Percentiles rank a stretch among this genome's conserved stretches.
phyloP scores from a whole-genome alignment of 2,888 invertebrate genomes.

The Chrysomela aeneicollis region DNA sequence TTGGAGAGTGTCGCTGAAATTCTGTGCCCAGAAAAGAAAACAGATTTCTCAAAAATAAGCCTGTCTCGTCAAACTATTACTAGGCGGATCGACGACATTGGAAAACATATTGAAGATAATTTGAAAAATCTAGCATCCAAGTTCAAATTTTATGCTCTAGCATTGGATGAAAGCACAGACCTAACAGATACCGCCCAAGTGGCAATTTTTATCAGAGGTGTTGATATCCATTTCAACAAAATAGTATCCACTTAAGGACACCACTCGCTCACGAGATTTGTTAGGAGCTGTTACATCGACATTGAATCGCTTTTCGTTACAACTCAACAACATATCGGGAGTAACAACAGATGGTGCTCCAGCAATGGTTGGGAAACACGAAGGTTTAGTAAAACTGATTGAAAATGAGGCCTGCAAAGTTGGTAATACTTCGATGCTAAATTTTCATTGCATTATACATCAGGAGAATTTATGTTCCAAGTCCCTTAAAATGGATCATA shows the following conservation, averaged over 20 bases:
- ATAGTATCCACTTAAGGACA: slow-evolving; percentile 10
- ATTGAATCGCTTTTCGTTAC: slow-evolving; percentile 17
- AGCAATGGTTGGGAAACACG: slow-evolving; percentile 14
- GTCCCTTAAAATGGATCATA: slow-evolving; percentile 33
- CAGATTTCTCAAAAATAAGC: no score
- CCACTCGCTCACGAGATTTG: slow-evolving; percentile 27
- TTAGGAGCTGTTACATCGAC: slow-evolving; percentile 24
- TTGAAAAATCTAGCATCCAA: slow-evolving; percentile 37
- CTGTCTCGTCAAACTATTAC: no score
- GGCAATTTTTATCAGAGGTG: slow-evolving; percentile 18
- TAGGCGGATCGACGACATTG: no score
- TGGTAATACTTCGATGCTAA: slow-evolving; percentile 23
- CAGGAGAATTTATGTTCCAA: slow-evolving; percentile 35
- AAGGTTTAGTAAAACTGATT: slow-evolving; percentile 17
- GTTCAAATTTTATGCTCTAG: slow-evolving; percentile 43
- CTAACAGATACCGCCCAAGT: slow-evolving; percentile 29
- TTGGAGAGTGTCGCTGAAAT: no score
- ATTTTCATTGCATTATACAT: slow-evolving; percentile 36
- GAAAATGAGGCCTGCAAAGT: slow-evolving; percentile 23
- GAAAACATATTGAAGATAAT: no score
- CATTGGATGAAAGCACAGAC: slow-evolving; percentile 40
- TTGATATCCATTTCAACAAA: slow-evolving; percentile 1
- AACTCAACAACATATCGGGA: slow-evolving; percentile 5
- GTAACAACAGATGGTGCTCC: slow-evolving; percentile 7
- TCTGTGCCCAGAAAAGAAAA: no score